phyloP scores from a whole-genome alignment of 2,888 invertebrate genomes.

The Cerastoderma edule region DNA sequence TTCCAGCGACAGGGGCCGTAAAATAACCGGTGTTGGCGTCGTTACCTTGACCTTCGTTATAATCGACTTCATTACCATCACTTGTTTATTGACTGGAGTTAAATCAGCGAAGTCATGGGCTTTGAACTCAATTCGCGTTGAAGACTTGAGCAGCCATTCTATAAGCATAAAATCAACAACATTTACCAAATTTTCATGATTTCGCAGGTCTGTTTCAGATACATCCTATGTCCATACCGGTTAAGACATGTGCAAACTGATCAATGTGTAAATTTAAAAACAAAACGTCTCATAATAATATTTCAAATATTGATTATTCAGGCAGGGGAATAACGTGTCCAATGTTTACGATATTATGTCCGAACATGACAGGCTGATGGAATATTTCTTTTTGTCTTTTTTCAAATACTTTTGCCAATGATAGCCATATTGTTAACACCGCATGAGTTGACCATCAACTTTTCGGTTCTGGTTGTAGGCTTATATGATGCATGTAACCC shows the following conservation, averaged over 20 bases:
- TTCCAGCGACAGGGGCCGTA: conserved; percentile 23
- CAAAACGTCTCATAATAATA: background rate
- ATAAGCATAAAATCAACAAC: background rate
- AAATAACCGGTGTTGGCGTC: conserved; percentile 22
- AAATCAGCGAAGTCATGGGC: background rate
- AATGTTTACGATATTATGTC: no score
- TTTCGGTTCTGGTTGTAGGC: no score
- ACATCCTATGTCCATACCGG: background rate
- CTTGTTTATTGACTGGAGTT: background rate
- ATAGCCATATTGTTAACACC: no score
- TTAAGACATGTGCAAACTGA: background rate
- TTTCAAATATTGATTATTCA: no score
- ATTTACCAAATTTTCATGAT: background rate
- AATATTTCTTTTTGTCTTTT: no score
- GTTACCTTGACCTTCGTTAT: conserved; percentile 23
- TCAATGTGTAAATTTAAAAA: background rate
- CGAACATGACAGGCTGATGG: no score
- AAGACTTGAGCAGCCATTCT: background rate
- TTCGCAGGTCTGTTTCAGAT: background rate
- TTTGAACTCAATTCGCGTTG: background rate
- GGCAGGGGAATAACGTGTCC: no score
- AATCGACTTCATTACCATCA: background rate
- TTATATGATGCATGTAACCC: no score
- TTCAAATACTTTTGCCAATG: no score
- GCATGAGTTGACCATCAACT: no score